Evolutionary conservation across 2,113 vertebrate genomes (phyloP), one percentile per base, ranked within the genome.

Genomic region (Boleophthalmus pectinirostris): DNA sequence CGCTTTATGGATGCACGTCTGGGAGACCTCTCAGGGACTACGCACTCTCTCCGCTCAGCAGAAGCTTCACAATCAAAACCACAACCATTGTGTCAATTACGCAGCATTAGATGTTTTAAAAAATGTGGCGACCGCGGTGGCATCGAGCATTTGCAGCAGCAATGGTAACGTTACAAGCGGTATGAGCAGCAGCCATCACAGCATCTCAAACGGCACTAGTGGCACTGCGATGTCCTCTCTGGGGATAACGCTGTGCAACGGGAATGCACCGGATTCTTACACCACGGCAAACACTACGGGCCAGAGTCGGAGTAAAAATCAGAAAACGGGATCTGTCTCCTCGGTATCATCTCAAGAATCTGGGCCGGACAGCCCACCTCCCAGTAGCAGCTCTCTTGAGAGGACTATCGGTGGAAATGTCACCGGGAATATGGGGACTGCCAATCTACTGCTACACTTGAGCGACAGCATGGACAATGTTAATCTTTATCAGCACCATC

Each of bases 1-100:
- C 93, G 95, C 95, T 85, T 94, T 98, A 88, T 98, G 97, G 97
- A 99, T 99, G 97, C 95, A 96, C 85, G 95, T 97, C 92, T 99
- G 97, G 97, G 95, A 98, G 93, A 97, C 95, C 88, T 96, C 97
- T 94, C 97, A 97, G 94, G 96, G 95, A 90, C 82, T 90, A 86
- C 91, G 94, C 93, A 90, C 91, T 51, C 88, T 84, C 88, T 92
- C 94, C 79, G 82, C 82, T 60, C 93, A 94, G 78, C 80, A 75
- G 78, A 89, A 92, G 82, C 87, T 86, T 76, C 90, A 93, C 83
- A 91, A 93, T 87, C 93, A 93, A 56, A 93, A 94, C 64, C 89
- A 94, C 88, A 94, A 92, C 85, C 89, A 94, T 77, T 93, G 92
- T 82, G 93, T 95, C 77, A 95, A 92, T 81, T 94, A 93, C 67